These are phyloP conservation scores for Emydura subglobosa DNA, from an alignment of 2,113 vertebrate species.

Conservation along the genomic window DNA sequence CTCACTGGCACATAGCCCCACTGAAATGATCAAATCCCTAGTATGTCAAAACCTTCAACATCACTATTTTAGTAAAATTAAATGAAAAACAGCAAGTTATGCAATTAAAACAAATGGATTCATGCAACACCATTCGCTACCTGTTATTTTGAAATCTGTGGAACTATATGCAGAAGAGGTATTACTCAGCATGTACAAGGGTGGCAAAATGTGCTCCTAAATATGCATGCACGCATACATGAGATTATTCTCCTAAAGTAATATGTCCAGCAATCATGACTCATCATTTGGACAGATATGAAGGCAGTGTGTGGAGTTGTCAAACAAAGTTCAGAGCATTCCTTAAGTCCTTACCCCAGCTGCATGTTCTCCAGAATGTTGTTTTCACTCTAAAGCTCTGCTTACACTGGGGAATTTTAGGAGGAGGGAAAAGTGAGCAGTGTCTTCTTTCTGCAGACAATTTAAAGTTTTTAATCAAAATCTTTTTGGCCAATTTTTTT, in stretches of 20 bases:
- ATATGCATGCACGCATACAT: neutral
- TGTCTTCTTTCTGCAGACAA: neutral
- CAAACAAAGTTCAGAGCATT: neutral
- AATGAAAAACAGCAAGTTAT: slow-evolving; percentile 52
- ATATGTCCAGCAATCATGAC: neutral
- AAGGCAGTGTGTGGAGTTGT: neutral
- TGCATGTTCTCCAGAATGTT: neutral
- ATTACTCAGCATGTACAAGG: neutral
- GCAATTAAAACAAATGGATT: slow-evolving; percentile 24
- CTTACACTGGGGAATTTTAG: neutral
- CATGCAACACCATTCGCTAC: neutral
- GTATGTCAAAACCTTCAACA: slow-evolving; percentile 32
- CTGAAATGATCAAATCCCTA: slow-evolving; percentile 44
- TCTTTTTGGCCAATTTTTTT: neutral
- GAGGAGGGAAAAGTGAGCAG: neutral
- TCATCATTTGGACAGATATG: neutral
- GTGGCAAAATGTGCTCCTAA: neutral
- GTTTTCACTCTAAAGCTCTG: neutral
- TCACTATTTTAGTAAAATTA: slow-evolving; percentile 63
- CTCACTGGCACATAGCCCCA: neutral
- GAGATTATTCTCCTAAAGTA: neutral
- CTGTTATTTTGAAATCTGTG: neutral
- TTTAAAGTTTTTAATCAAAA: neutral
- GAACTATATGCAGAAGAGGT: neutral
- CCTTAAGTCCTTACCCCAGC: accelerated